Base-by-base conservation (phyloP, 2,888 invertebrate species). In the Augochlorella aurata region DNA sequence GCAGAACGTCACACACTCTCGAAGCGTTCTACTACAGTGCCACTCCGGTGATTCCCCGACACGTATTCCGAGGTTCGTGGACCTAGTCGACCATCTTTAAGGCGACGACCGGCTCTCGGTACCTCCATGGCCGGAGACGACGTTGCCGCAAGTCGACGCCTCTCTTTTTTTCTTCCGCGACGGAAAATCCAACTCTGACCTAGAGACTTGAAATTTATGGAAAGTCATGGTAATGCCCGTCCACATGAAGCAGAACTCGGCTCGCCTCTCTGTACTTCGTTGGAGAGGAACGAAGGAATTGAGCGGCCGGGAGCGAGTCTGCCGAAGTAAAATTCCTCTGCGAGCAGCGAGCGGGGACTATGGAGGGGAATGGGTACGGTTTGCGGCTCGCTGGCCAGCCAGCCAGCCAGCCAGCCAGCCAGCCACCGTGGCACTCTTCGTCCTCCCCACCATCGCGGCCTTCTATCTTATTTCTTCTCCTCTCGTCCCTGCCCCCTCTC, bases 261-360 rank as follows among this genome's bases (percentile, higher is more conserved):
- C 70, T 21, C 38, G 63, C 16, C 47, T 80, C 79, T 79, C 73
- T 72, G 72, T 74, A 68, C 81, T 81, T 81, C 74, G 85, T 47
- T 38, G 21, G 45, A 74, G 69, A 79, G 81, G 79, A 84, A 81
- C 82, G 76, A 79, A 72, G 84, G 78, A 84, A 80, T 88, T 87
- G 86, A 90, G 90, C 89, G 24, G 58, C 89, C 88, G 90, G 90
- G 91, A 92, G 90, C 92, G 91, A 91, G 92, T 93, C 92, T 92
- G 89, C 90, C 89, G 87, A 90, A 91, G 92, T 91, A 92, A 92
- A 93, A 93, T 93, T 93, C 93, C 93, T 93, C 91, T 90, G 89
- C 90, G 89, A 88, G 90, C 84, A 80, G 67, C 75, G 71, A 74
- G 72, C 76, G 73, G 75, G 80, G 79, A 74, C 65, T 69, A 63